Evolutionary conservation across 2,113 vertebrate species (phyloP).

Genomic region (Python bivittatus): DNA sequence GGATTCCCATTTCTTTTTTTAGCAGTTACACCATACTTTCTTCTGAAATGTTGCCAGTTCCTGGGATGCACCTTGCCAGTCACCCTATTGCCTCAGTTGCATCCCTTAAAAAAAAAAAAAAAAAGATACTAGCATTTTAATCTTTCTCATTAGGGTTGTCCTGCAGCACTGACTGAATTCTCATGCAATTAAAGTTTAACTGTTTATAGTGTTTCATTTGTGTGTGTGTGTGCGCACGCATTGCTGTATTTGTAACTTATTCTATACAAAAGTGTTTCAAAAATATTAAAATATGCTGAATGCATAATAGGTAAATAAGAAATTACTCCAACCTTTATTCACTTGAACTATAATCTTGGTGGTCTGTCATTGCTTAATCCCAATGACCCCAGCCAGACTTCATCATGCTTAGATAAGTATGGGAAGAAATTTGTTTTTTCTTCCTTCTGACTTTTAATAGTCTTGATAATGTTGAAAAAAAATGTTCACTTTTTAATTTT

Average conservation of each 20-base stretch:
- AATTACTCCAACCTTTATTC: background rate
- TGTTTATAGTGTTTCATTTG: too few relatives aligned
- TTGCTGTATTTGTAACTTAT: background rate
- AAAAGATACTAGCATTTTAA: background rate
- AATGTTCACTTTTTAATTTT: background rate
- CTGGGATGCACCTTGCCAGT: background rate
- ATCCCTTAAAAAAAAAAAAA: background rate
- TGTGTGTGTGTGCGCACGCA: background rate
- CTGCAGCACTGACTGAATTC: background rate
- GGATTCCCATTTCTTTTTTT: background rate
- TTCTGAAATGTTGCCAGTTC: background rate
- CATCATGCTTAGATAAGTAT: background rate
- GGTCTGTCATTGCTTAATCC: background rate
- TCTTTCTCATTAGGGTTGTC: background rate
- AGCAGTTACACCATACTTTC: background rate
- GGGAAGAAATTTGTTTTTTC: background rate
- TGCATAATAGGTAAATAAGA: background rate
- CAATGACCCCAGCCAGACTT: background rate
- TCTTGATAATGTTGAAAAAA: background rate
- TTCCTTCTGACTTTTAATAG: background rate
- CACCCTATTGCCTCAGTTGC: background rate
- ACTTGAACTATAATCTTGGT: background rate
- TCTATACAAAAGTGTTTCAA: background rate
- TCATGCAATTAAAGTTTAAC: background rate
- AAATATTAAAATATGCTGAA: background rate